These are phyloP conservation scores for Mionectes olivaceus DNA, from an alignment of 2,797 vertebrate genomes.

Conservation along the genomic window DNA sequence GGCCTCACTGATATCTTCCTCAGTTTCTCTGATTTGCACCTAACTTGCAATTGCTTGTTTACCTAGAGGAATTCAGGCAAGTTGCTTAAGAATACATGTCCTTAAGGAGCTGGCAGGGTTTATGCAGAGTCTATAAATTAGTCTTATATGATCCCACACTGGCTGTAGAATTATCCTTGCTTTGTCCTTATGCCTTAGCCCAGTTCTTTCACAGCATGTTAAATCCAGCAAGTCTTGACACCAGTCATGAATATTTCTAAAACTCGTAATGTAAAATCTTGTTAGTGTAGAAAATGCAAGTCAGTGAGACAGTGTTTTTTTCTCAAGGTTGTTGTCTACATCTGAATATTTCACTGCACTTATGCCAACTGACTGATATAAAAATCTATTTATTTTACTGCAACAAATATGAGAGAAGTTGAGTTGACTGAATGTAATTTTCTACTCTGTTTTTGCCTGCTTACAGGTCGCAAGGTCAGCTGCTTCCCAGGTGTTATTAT, in stretches of 20 bases:
- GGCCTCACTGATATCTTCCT: not conserved
- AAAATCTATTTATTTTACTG: not conserved
- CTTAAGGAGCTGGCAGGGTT: not conserved
- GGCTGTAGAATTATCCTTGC: not conserved
- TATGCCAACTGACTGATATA: not conserved
- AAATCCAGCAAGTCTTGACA: not conserved
- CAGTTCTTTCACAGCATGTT: not conserved
- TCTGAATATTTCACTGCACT: not conserved
- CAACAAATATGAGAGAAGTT: not conserved
- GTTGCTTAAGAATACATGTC: not conserved
- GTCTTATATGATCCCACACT: not conserved
- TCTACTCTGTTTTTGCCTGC: not conserved
- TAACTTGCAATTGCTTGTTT: not conserved
- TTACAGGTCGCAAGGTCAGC: not conserved
- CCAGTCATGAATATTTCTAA: slow-evolving; percentile 4
- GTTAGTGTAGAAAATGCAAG: not conserved
- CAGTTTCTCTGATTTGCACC: not conserved
- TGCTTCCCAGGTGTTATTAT: not conserved
- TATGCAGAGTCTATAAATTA: not conserved
- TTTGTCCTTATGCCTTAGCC: not conserved
- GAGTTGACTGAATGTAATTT: not conserved
- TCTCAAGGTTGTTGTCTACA: not conserved
- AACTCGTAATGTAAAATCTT: not conserved
- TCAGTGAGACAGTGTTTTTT: not conserved
- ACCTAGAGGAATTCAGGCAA: not conserved